These are phyloP conservation scores for Xyliphius kryptos DNA, from an alignment of 2,113 vertebrate species.

Conservation along the genomic window DNA sequence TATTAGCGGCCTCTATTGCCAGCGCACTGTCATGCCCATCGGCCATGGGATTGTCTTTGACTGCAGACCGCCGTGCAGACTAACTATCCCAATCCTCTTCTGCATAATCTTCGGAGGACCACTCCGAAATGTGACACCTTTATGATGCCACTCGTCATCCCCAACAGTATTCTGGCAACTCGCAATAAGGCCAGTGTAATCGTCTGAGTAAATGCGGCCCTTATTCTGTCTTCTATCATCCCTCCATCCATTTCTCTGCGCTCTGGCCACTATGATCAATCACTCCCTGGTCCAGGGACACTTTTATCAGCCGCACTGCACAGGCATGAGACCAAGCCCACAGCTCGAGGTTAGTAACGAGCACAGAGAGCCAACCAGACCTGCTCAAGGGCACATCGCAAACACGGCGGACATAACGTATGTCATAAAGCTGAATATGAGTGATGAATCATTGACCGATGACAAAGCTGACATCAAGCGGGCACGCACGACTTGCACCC, in stretches of 20 bases:
- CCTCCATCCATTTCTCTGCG: neutral
- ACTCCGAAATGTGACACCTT: slow-evolving; percentile 12
- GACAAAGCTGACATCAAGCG: slow-evolving; percentile 2
- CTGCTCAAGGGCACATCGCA: slow-evolving; percentile 52
- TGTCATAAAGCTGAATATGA: slow-evolving; percentile 32
- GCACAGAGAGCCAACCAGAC: slow-evolving; percentile 44
- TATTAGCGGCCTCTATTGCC: neutral
- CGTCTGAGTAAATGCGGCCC: slow-evolving; percentile 12
- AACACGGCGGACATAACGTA: slow-evolving; percentile 12
- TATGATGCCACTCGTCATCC: slow-evolving; percentile 6
- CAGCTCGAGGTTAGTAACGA: slow-evolving; percentile 38
- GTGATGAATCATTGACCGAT: slow-evolving; percentile 6
- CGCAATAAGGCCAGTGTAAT: slow-evolving; percentile 7
- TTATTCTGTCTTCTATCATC: slow-evolving; percentile 17
- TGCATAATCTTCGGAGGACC: slow-evolving; percentile 8
- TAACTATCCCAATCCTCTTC: slow-evolving; percentile 3
- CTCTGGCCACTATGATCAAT: neutral
- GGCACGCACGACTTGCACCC: neutral
- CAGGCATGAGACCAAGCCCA: slow-evolving; percentile 12
- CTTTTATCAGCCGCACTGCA: slow-evolving; percentile 10
- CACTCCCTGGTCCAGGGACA: neutral
- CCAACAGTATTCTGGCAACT: slow-evolving; percentile 9
- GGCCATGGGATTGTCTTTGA: slow-evolving; percentile 15
- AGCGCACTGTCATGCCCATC: neutral
- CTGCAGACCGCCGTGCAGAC: slow-evolving; percentile 1